Evolutionary conservation across 2,888 invertebrate genomes (phyloP), one percentile per base, ranked within the genome.

Genomic region (Erebia aethiops): DNA sequence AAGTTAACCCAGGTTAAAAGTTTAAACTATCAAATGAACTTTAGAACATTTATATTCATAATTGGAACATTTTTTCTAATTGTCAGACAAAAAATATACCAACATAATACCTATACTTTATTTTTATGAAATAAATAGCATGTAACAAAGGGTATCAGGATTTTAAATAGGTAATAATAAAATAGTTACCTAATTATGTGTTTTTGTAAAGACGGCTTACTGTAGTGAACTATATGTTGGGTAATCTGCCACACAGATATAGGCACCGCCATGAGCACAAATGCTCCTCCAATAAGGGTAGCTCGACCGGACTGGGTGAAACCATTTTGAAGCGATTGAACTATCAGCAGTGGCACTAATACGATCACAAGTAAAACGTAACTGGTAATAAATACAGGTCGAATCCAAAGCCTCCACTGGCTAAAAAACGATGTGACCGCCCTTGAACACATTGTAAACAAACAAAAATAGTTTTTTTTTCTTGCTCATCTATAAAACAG

Each of bases 211-310:
- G 95, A 96, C 16, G 99, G 98, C 83, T 98, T 97, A 0, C 97
- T 98, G 83, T 98, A 99, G 87, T 98, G 97, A 70, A 98, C 96
- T 84, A 98, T 95, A 90, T 99, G 99, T 87, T 98, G 98, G 61
- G 97, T 96, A 80, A 99, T 99, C 90, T 98, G 98, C 97, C 98
- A 99, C 80, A 99, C 95, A 60, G 98, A 98, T 75, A 99, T 96
- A 0, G 99, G 99, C 64, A 99, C 93, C 0, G 98, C 97, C 71
- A 98, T 94, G 76, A 98, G 94, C 26, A 98, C 98, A 91, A 99
- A 99, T n/a, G 98, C 95, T 5, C 98, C 98, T 10, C 97, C 98
- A 71, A 98, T 96, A 76, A 98, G 92, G 70, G 96, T 95, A 79
- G 97, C 96, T 87, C 97, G 97, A 82, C 97, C 97, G 76, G 96